Evolutionary conservation across 2,888 invertebrate genomes (phyloP), one percentile per base, ranked within the genome.

Genomic region (Rhaphigaster nebulosa): DNA sequence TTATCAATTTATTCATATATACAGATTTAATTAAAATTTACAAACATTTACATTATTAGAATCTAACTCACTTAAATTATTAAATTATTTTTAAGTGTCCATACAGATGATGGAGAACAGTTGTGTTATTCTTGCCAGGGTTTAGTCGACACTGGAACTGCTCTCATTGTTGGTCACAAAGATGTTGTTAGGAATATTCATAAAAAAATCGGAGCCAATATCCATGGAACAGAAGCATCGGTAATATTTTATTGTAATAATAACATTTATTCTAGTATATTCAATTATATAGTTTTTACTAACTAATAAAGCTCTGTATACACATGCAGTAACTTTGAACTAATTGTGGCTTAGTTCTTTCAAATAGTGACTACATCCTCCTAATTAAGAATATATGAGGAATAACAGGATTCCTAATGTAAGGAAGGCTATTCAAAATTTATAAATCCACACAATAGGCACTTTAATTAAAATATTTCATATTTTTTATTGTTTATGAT

Each of bases 61-160:
- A 76, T 34, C 34, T 20, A 38, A 41, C 45, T 45, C 89, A 91
- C n/a, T 12, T 13, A 12, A 13, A 84, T 84, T 18, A 87, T n/a
- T 52, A 87, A 18, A 87, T n/a, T 34, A 34, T 65, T 70, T 89
- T 76, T 45, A 38, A 90, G 92, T 34, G 84, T 92, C 23, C 45
- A 52, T 13, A 87, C 91, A 12, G 87, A 89, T 20, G 91, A 88
- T 65, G 70, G 90, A 54, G 90, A 50, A 65, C 89, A 91, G 50
- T 90, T 91, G 65, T 90, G 90, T 92, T 98, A 91, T 93, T 98
- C 99, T 5, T 99, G 99, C 94, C 95, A 98, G 94, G 99, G 98
- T 20, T 98, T 99, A 94, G 98, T 98, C 38, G 98, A 98, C 94
- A 98, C 98, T 60, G 98, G 99, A 93, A 99, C 99, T 92, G 98